Conservation (phyloP, 2,113 vertebrate genomes). For the Acrocephalus kingi region DNA sequence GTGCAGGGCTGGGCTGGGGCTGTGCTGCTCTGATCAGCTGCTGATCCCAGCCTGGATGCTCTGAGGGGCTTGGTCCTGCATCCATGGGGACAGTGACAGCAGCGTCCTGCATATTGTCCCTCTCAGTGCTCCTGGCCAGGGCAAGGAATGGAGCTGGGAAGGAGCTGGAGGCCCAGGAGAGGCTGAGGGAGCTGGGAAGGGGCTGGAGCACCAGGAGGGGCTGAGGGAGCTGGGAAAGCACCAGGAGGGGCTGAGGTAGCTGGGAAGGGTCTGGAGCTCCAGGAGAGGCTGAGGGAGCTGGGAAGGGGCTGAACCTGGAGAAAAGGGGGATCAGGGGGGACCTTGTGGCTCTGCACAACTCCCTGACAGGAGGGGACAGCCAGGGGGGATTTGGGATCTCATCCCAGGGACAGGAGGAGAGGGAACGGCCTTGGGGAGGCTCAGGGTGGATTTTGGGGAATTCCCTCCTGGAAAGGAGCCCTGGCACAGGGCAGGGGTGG, state of each 20-base stretch:
- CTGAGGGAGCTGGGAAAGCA: too few relatives aligned
- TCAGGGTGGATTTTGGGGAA: not conserved
- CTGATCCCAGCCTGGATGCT: accelerated
- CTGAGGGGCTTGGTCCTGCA: accelerated
- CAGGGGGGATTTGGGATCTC: not conserved
- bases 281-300: not conserved
- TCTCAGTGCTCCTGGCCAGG: not conserved
- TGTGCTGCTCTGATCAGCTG: accelerated
- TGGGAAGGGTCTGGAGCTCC: too few relatives aligned
- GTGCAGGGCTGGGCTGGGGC: not conserved
- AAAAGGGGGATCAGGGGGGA: not conserved
- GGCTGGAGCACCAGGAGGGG: not conserved
- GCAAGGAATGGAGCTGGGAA: not conserved
- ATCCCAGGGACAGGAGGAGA: not conserved
- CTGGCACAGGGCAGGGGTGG: not conserved
- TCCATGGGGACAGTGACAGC: accelerated
- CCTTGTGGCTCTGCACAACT: not conserved
- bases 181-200: not conserved
- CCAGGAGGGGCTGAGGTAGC: too few relatives aligned
- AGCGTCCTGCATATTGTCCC: not conserved
- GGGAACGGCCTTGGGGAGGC: not conserved
- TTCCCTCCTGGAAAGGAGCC: not conserved
- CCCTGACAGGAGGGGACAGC: too few relatives aligned
- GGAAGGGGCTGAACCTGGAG: not conserved
- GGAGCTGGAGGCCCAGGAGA: not conserved